Evolutionary conservation across 2,888 invertebrate species (phyloP).

Genomic region (Callosobruchus maculatus): DNA sequence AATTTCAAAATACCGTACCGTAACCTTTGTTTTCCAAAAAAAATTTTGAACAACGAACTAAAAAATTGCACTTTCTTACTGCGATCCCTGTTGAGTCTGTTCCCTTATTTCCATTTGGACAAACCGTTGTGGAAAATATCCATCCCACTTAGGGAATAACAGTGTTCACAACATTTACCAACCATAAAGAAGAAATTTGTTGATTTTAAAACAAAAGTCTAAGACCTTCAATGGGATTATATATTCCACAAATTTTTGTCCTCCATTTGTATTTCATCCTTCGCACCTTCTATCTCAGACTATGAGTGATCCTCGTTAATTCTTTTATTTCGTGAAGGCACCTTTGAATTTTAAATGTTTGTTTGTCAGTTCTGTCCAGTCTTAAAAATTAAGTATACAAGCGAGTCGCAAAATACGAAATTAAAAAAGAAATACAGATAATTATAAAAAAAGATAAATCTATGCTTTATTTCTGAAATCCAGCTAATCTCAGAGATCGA

Average conservation of each 20-base stretch:
- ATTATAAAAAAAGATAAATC: neutral
- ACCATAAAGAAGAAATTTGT: neutral
- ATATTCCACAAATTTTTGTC: neutral
- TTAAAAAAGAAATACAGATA: neutral
- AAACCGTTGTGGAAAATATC: neutral
- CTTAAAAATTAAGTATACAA: slow-evolving; percentile 38
- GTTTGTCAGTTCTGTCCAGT: slow-evolving; percentile 48
- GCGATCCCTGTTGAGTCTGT: neutral
- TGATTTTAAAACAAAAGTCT: too few species aligned
- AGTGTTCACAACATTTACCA: too few species aligned
- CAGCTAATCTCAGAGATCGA: neutral
- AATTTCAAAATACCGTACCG: neutral
- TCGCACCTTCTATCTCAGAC: slow-evolving; percentile 32
- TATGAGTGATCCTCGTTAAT: neutral
- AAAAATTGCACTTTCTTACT: neutral
- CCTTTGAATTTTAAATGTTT: slow-evolving; percentile 36
- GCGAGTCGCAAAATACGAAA: neutral
- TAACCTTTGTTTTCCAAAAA: neutral
- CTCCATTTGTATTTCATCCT: neutral
- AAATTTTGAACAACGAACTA: neutral
- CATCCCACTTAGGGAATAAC: too few species aligned
- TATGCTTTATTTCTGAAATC: neutral
- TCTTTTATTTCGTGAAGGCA: slow-evolving; percentile 40
- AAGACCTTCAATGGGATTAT: neutral
- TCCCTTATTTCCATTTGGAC: neutral